These are phyloP conservation scores for Hypothenemus hampei DNA, from an alignment of 1,140 invertebrate species.

Conservation along the genomic window DNA sequence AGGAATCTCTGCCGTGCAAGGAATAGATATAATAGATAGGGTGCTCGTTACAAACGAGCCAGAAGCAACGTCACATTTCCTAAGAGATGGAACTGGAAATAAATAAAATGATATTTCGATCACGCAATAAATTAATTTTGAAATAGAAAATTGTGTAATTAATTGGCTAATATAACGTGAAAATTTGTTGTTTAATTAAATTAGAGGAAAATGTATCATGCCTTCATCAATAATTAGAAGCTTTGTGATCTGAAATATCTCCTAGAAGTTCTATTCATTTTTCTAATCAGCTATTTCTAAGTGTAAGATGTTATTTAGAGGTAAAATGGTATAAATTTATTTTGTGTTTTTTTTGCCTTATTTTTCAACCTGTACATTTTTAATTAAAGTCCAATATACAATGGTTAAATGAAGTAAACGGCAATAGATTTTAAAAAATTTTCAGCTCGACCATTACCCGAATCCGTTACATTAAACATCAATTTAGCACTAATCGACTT, in stretches of 20 bases:
- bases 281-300: no score
- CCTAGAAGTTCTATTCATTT: neutral
- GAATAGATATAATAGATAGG: constrained; percentile 19
- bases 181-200: neutral
- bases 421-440: neutral
- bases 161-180: no score
- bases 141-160: no score
- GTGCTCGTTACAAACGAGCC: constrained; percentile 6
- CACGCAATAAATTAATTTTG: no score
- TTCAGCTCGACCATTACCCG: neutral
- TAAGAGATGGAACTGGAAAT: neutral
- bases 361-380: neutral
- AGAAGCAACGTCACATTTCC: constrained; percentile 1
- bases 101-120: neutral
- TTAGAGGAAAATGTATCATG: no score
- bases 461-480: neutral
- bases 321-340: neutral
- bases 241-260: neutral
- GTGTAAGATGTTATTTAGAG: no score
- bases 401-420: neutral
- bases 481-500: neutral
- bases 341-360: neutral
- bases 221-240: no score
- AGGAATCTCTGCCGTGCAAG: constrained; percentile 18
- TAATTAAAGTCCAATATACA: no score